These are phyloP conservation scores for Peucedramus taeniatus DNA, from an alignment of 2,113 vertebrate species.

Conservation along the genomic window DNA sequence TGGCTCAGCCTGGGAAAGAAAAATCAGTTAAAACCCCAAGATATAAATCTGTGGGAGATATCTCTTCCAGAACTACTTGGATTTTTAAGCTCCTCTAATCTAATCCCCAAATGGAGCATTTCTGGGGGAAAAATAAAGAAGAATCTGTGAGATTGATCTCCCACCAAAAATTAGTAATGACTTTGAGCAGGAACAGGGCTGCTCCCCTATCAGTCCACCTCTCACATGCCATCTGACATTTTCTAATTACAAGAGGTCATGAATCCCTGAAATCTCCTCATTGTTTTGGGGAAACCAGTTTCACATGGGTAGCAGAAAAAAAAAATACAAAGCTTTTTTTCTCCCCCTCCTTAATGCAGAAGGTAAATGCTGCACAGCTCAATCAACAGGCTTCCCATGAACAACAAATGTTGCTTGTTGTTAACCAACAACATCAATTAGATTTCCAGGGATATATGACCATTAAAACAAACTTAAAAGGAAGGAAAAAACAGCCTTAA, in stretches of 20 bases:
- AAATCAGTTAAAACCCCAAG: neutral
- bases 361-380: neutral
- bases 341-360: neutral
- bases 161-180: neutral
- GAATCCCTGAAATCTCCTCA: neutral
- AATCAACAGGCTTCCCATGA: neutral
- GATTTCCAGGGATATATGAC: neutral
- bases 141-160: fast-evolving
- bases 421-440: neutral
- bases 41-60: neutral
- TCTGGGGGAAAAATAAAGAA: neutral
- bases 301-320: neutral
- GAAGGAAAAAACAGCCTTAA: neutral
- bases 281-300: neutral
- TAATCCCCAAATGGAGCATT: neutral
- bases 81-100: neutral
- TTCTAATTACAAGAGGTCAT: neutral
- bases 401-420: neutral
- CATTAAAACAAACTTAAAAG: neutral
- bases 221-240: neutral
- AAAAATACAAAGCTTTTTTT: neutral
- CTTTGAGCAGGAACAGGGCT: neutral
- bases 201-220: neutral
- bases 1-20: neutral
- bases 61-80: neutral